Conservation (phyloP, 2,113 vertebrate species). For the Ameiurus melas region DNA sequence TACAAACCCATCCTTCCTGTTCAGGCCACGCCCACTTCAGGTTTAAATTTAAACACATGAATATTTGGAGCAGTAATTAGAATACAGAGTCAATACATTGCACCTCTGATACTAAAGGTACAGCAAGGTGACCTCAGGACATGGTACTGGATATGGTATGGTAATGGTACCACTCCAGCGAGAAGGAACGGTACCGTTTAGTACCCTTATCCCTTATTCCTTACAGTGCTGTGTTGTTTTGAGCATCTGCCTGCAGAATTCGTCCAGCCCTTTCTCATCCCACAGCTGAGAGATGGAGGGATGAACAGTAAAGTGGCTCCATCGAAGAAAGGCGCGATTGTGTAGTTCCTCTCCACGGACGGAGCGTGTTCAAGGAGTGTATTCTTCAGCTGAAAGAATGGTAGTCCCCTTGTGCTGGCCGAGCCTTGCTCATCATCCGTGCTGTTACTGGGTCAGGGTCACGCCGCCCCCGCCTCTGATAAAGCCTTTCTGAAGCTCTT, state of each 20-base stretch:
- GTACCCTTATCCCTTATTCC: neutral
- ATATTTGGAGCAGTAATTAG: neutral
- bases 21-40: neutral
- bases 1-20: neutral
- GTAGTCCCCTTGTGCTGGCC: neutral
- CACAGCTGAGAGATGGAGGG: neutral
- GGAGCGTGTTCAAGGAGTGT: constrained; percentile 23
- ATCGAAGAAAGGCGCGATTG: constrained; percentile 21
- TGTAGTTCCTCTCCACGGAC: constrained; percentile 1
- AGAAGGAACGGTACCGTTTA: neutral
- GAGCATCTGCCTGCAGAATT: neutral
- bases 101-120: neutral
- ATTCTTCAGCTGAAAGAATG: constrained; percentile 19
- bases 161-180: neutral
- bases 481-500: constrained; percentile 48
- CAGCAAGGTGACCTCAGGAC: neutral
- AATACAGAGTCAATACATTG: neutral
- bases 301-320: neutral
- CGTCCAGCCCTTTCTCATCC: neutral
- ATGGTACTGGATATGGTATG: no score
- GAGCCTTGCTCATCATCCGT: neutral
- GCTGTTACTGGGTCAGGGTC: constrained; percentile 67
- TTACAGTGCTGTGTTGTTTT: neutral
- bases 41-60: neutral
- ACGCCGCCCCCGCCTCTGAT: constrained; percentile 39